Evolutionary conservation across 2,113 vertebrate species (phyloP), one percentile per base, ranked within the genome.

Genomic region (Syrmaticus mikado): DNA sequence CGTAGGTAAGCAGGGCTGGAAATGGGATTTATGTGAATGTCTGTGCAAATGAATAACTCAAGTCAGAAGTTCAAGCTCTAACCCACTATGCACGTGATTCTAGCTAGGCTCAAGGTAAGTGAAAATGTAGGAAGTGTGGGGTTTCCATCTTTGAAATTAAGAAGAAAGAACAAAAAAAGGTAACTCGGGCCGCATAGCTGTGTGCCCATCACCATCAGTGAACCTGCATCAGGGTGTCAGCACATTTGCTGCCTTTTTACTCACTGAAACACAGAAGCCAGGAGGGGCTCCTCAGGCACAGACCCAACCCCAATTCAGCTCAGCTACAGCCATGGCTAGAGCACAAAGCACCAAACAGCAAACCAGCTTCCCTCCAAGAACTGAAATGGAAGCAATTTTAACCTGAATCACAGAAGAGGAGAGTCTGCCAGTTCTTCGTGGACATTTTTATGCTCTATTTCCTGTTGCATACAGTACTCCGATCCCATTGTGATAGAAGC

Each of bases 381-480:
- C 66, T 36, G 50, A 90, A 73, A 80, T 30, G 45, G 74, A 55
- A 92, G 58, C 45, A 62, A 74, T 67, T 89, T 92, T 43, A 79
- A 83, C 79, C 34, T 15, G 0, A 75, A 36, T 24, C 79, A 48
- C 1, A 13, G 79, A 71, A 71, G 20, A 28, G 32, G 24, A 73
- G 50, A 90, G 25, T 48, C 67, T 73, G 53, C 50, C 43, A 61
- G 60, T 45, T 68, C 86, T 85, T 78, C 5, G 3, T 41, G 78
- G 86, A 73, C 55, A 11, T 89, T 95, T 91, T 93, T 84, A 92
- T 94, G 89, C 95, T 96, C 91, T 94, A 79, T 90, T 95, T 96
- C 86, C 86, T 94, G 81, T 80, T 93, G 91, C 84, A 85, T 50
- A 93, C 46, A 85, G 84, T 67, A 67, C 68, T 55, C 87, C 80